Percentiles rank a stretch among this genome's conserved stretches.
These are phyloP conservation scores for Nylanderia fulva DNA, from an alignment of 1,140 invertebrate genomes.

Conservation along the genomic window DNA sequence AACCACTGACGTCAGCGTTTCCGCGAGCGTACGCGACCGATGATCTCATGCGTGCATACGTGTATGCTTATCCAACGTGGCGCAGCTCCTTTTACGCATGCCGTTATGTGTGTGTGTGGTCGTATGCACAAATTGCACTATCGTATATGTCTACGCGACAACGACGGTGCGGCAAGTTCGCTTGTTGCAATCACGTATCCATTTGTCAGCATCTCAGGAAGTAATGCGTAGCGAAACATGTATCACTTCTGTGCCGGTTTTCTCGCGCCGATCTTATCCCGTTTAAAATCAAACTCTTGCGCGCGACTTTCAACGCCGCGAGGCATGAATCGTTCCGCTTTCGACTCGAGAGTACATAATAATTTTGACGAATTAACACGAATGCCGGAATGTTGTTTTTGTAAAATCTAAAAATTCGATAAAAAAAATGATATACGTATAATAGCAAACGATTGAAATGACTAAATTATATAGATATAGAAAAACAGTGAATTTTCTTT, in stretches of 20 bases:
- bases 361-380: background rate
- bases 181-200: slow-evolving; percentile 49
- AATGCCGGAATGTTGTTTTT: background rate
- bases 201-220: slow-evolving; percentile 69
- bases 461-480: background rate
- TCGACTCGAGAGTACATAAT: background rate
- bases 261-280: slow-evolving; percentile 8
- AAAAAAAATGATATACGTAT: too few species aligned
- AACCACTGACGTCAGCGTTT: slow-evolving; percentile 60
- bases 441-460: background rate
- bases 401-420: background rate
- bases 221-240: slow-evolving; percentile 50
- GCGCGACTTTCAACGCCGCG: slow-evolving; percentile 4
- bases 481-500: background rate
- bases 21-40: slow-evolving; percentile 49
- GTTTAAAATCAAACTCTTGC: slow-evolving; percentile 2
- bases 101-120: background rate
- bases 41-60: slow-evolving; percentile 54
- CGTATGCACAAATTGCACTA: slow-evolving; percentile 37
- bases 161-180: background rate
- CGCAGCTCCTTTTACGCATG: slow-evolving; percentile 35
- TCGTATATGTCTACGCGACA: slow-evolving; percentile 43
- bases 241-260: background rate
- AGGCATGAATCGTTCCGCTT: background rate
- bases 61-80: slow-evolving; percentile 29